Evolutionary conservation across 2,888 invertebrate genomes (phyloP), one percentile per base, ranked within the genome.

Genomic region (Rhopalosiphum nymphaeae): DNA sequence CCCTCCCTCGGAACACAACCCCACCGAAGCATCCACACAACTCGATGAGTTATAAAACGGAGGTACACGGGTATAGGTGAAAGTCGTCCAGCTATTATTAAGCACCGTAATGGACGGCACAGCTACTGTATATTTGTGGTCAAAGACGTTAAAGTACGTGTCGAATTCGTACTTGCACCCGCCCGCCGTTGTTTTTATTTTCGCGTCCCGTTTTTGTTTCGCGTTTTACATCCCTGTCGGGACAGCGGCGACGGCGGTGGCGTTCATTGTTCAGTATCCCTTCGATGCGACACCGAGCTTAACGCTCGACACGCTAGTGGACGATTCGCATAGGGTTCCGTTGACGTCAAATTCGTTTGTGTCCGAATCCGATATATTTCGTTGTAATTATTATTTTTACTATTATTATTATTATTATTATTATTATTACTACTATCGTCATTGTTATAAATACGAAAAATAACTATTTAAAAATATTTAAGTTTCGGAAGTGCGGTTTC

Each of bases 221-320:
- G 78, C 36, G 26, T 36, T 92, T 86, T 44, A 42, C 91, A 46
- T 92, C 91, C 86, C 91, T 46, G 86, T 26, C n/a, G 46, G 21
- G 36, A 44, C n/a, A 36, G 85, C n/a, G 61, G 67, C 67, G 25
- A 1, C 57, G 84, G 42, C 84, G 44, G 25, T 26, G 49, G 46
- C 53, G 67, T 42, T 67, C 42, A 46, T 92, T 67, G 92, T 92
- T 92, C 92, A 92, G 92, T 92, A 67, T 67, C 49, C 92, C 78
- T 67, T 44, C 88, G 78, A 88, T 29, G 53, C 88, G 92, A 92
- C 88, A 78, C 53, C 88, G 88, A 78, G 92, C 92, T 42, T 16
- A 10, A 92, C 92, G 92, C 67, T 78, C 92, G 88, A 87, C 88
- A 42, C 92, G 92, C 92, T 61, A 42, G 49, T 29, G 42, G n/a